phyloP scores from a whole-genome alignment of 1,140 invertebrate species.

The Dinoponera quadriceps region DNA sequence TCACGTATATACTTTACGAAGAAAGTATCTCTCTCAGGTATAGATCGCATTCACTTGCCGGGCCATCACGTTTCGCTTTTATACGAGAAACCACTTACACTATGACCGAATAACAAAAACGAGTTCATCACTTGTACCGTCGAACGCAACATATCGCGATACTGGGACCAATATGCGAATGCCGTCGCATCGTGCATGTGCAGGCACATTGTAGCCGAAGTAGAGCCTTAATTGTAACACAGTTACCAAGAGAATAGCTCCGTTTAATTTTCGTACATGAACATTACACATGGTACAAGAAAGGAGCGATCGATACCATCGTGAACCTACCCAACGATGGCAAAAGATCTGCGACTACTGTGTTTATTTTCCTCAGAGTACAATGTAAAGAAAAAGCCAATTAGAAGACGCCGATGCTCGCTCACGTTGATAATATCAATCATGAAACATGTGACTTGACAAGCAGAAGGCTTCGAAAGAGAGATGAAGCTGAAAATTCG shows the following conservation, averaged over 20 bases:
- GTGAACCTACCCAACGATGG: conserved; percentile 16
- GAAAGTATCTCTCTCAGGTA: conserved; percentile 11
- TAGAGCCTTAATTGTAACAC: conserved; percentile 31
- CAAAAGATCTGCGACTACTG: background rate
- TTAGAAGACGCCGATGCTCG: conserved; percentile 12
- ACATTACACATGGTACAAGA: conserved; percentile 37
- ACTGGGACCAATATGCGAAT: conserved; percentile 47
- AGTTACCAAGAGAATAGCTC: conserved; percentile 10
- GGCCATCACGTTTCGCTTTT: conserved; percentile 20
- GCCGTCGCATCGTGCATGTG: conserved; percentile 19
- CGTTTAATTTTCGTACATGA: conserved; percentile 54
- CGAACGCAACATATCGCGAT: conserved; percentile 45
- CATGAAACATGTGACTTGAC: conserved; percentile 20
- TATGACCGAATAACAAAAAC: background rate
- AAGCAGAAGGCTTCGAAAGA: background rate
- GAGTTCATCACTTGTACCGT: background rate
- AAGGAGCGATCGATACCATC: conserved; percentile 27
- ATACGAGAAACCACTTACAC: conserved; percentile 1
- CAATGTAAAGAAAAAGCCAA: conserved; percentile 4
- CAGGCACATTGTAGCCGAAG: background rate
- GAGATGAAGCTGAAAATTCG: background rate
- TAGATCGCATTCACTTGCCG: background rate
- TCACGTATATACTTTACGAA: background rate
- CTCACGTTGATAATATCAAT: background rate
- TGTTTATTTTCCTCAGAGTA: conserved; percentile 34